These are phyloP conservation scores for Bemisia tabaci DNA, from an alignment of 1,140 invertebrate genomes.

Conservation along the genomic window DNA sequence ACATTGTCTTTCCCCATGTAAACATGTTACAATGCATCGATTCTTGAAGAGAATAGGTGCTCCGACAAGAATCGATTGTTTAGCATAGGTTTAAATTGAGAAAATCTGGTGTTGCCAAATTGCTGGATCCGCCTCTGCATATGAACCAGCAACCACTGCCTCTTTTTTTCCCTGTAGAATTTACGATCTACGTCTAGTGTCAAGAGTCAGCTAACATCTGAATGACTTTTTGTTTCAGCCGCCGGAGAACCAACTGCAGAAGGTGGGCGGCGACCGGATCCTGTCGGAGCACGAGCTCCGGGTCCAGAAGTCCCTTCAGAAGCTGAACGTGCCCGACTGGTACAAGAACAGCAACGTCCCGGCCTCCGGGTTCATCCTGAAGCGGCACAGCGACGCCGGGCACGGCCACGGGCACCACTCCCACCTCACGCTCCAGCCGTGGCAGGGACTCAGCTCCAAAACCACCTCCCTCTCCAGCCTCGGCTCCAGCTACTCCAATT, in stretches of 20 bases:
- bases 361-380: constrained; percentile 33
- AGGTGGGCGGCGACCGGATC: constrained; percentile 54
- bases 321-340: constrained; percentile 89
- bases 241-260: constrained; percentile 83
- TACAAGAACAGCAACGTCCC: constrained; percentile 67
- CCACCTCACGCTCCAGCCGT: constrained; percentile 31
- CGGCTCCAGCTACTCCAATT: constrained; percentile 33
- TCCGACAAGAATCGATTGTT: no score
- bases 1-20: no score
- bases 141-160: no score
- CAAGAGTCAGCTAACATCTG: no score
- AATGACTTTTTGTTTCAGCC: constrained; percentile 48
- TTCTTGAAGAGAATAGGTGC: no score
- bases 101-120: no score
- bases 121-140: no score
- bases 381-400: constrained; percentile 50
- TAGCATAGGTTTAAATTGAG: no score
- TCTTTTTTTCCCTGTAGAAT: no score
- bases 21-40: no score
- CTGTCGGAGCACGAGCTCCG: constrained; percentile 83
- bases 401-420: constrained; percentile 27
- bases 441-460: constrained; percentile 59
- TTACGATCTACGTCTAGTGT: no score
- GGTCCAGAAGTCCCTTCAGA: constrained; percentile 79
- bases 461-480: constrained; percentile 58